Conservation (phyloP, 2,113 vertebrate genomes). For the Phaethon lepturus region DNA sequence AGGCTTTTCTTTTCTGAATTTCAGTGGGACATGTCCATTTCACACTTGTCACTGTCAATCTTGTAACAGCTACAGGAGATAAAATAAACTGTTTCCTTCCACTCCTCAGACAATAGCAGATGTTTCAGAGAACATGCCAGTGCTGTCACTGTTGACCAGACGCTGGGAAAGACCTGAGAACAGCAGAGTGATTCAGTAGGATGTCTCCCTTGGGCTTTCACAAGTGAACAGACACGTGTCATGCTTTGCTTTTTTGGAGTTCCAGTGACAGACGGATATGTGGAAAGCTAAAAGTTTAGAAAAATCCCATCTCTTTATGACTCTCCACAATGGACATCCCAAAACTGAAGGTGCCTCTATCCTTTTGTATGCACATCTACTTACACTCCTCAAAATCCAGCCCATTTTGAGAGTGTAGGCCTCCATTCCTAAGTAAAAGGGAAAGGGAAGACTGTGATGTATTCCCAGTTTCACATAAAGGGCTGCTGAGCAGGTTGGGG, state of each 20-base stretch:
- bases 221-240: not conserved
- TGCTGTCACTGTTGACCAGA: not conserved
- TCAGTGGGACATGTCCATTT: conserved; percentile 12
- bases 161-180: not conserved
- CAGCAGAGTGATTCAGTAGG: not conserved
- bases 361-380: not conserved
- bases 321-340: not conserved
- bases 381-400: not conserved
- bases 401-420: not conserved
- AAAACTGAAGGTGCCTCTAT: not conserved
- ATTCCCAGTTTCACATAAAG: not conserved
- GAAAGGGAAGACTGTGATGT: not conserved
- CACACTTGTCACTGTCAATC: conserved; percentile 47
- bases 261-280: not conserved
- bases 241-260: not conserved
- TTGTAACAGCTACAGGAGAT: conserved; percentile 10
- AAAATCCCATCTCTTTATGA: not conserved
- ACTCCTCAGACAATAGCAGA: conserved; percentile 40
- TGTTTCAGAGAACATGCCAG: conserved; percentile 23
- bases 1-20: conserved; percentile 25
- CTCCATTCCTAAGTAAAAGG: not conserved
- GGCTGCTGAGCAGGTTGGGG: not conserved
- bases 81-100: conserved; percentile 45
- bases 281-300: not conserved
- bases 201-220: not conserved